phyloP scores from a whole-genome alignment of 2,797 vertebrate species.

The Sebastiscus albofasciatus region DNA sequence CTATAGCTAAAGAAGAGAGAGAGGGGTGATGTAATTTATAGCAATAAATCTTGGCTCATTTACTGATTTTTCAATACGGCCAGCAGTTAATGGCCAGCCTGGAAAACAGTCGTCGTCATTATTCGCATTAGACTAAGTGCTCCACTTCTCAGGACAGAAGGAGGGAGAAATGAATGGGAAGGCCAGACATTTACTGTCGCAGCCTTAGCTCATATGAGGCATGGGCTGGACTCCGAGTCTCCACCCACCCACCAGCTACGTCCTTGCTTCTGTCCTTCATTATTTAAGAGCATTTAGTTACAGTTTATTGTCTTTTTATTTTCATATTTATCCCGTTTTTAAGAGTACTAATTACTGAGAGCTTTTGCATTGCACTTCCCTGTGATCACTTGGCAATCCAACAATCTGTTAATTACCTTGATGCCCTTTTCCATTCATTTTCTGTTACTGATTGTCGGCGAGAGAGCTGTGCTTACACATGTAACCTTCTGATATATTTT shows the following conservation, averaged over 20 bases:
- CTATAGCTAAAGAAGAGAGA: constrained; percentile 6
- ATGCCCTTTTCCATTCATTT: neutral
- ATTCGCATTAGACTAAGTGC: constrained; percentile 74
- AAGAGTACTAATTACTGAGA: neutral
- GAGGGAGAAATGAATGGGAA: constrained; percentile 39
- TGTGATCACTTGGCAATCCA: neutral
- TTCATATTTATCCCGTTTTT: neutral
- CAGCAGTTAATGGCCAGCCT: constrained; percentile 36
- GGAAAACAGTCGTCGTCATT: constrained; percentile 56
- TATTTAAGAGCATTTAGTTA: neutral
- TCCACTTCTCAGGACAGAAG: constrained; percentile 41
- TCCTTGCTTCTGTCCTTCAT: constrained; percentile 49
- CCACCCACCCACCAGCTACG: constrained; percentile 37
- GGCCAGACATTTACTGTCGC: constrained; percentile 71
- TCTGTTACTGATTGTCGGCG: neutral
- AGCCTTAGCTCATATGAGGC: constrained; percentile 57
- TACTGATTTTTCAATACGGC: constrained; percentile 62
- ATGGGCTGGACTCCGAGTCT: constrained; percentile 43
- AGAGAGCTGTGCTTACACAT: neutral
- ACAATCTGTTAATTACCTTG: neutral
- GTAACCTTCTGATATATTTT: neutral
- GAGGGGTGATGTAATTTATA: constrained; percentile 56
- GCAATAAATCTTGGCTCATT: constrained; percentile 65
- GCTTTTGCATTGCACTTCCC: neutral
- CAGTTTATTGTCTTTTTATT: neutral